These are phyloP conservation scores for Porites australiensis DNA, from an alignment of 64 coral and sea anemone species.

Conservation along the genomic window DNA sequence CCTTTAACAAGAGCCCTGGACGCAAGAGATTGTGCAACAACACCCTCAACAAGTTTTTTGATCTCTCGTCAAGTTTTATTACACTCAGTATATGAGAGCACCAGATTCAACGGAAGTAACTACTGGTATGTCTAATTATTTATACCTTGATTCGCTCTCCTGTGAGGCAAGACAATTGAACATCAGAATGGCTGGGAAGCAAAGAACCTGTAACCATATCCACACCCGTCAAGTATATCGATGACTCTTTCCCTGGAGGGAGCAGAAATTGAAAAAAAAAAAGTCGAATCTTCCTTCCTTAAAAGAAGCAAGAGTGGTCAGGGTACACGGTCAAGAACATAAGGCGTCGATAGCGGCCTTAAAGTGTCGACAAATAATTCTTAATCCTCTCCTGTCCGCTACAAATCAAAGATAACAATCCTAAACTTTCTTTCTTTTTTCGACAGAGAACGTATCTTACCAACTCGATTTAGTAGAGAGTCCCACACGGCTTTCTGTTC, in stretches of 20 bases:
- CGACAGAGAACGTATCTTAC: not conserved
- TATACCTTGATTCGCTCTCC: conserved; percentile 89
- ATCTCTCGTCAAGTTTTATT: too few relatives aligned
- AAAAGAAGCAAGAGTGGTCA: too few relatives aligned
- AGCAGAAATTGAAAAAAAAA: not conserved
- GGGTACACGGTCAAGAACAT: too few relatives aligned
- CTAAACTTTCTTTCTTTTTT: too few relatives aligned
- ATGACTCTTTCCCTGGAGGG: conserved; percentile 58
- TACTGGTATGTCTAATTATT: not conserved
- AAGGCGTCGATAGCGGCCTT: too few relatives aligned
- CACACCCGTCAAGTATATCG: conserved; percentile 60
- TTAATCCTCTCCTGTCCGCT: too few relatives aligned
- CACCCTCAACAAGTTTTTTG: too few relatives aligned
- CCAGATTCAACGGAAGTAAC: not conserved
- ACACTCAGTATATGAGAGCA: not conserved
- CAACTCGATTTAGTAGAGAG: conserved; percentile 64
- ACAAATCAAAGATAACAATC: too few relatives aligned
- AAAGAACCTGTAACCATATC: conserved; percentile 90
- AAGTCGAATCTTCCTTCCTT: not conserved
- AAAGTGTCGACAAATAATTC: too few relatives aligned
- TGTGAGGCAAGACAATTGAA: conserved; percentile 81
- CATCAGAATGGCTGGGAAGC: conserved; percentile 82
- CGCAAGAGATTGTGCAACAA: too few relatives aligned
- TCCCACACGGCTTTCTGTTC: conserved; percentile 92
- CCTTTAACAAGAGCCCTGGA: too few relatives aligned